Base-by-base conservation (phyloP, 2,888 invertebrate species). In the Pseudococcus jackbeardsleyi region DNA sequence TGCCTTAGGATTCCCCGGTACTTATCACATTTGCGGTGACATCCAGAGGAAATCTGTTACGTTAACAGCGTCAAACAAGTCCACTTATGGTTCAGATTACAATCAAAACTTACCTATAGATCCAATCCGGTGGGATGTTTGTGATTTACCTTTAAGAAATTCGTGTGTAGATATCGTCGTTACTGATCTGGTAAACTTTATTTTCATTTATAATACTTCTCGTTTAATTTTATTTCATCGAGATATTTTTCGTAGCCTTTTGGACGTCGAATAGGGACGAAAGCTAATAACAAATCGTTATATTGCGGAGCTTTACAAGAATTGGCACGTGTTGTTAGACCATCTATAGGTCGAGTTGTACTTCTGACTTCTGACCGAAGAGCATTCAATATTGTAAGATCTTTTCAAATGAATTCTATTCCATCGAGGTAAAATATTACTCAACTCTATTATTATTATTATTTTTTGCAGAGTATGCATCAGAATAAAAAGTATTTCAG, bases 261-360 rank as follows among this genome's bases (percentile, higher is more conserved):
- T 91, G 93, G 93, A 12, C 93, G 93, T 90, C 91, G 94, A 89
- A 92, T 93, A 88, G 94, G 94, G 7, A 92, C 91, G 11, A 92
- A 92, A 90, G 90, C 90, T 5, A 92, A 93, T 90, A 94, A 94
- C 90, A 91, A 92, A 89, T 90, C 91, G 8, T 91, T 94, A 72
- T 94, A 94, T 90, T 93, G 92, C 64, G 89, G 91, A 54, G 91
- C 92, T 50, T 90, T 94, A 86, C 89, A 90, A 64, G 93, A 94
- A 90, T 91, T 94, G 90, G 93, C 92, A 0, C 91, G 93, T 90
- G 92, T 93, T 0, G 90, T 92, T 26, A 91, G 91, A 88, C 90
- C 91, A n/a, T 90, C 90, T 17, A 91, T 91, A n/a, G 93, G 93
- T 5, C 91, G 93, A 86, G 92, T 93, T 9, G 92, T 93, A 85